Evolutionary conservation across 2,113 vertebrate species (phyloP), one percentile per base, ranked within the genome.

Genomic region (Probosciger aterrimus): DNA sequence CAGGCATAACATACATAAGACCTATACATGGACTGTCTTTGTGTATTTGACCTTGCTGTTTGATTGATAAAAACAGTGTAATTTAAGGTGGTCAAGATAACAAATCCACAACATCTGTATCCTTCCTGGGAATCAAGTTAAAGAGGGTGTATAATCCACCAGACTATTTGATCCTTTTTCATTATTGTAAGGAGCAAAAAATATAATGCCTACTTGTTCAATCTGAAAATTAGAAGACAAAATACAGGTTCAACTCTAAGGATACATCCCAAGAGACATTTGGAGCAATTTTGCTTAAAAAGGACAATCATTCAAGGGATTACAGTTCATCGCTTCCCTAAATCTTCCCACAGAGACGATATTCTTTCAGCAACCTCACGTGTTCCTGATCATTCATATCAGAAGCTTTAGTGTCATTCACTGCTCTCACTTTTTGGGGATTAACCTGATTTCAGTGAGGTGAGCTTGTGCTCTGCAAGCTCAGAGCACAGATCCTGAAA

Each of bases 341-440:
- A 88, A 5, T 92, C 64, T 39, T 93, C 76, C 88, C 77, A 82
- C 43, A 88, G 86, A 86, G 77, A 75, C 4, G 1, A 64, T 79
- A 91, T 87, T 94, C 82, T 86, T 95, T 95, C 62, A 88, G 33
- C 47, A 90, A n/a, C 73, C 18, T 92, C 93, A 69, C 35, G 1
- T 82, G 88, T 86, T 95, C 60, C 35, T 57, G 52, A 89, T 90
- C 79, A 92, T 95, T 93, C 73, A 76, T 91, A 95, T 92, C 75
- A 93, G 82, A 95, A 94, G 77, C 57, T 88, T 95, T 89, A 92
- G 65, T 88, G 80, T n/a, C 86, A 93, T 59, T 95, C 80, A 94
- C 82, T 75, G 93, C 80, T 93, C 35, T 77, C 76, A 60, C 62
- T 92, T 95, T 90, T 44, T 1, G 2, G 57, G 82, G 92, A 96